These are phyloP conservation scores for Lycopodina hypogea DNA, from an alignment of 37 sponge, comb jelly and placozoan genomes.

Conservation along the genomic window DNA sequence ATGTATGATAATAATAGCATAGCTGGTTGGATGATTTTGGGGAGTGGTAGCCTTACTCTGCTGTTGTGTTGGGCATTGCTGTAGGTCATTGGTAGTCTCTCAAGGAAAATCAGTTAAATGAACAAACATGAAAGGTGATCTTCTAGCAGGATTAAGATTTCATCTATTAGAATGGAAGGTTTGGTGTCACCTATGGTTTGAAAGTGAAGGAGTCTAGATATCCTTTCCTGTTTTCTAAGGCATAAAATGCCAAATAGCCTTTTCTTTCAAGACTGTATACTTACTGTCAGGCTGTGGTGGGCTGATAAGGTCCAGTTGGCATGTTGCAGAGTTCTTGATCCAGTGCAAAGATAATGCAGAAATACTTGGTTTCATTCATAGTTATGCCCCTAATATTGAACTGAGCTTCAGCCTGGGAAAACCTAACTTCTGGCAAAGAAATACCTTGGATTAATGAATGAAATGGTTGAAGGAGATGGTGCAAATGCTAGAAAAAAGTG, in stretches of 20 bases:
- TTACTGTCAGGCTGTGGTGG: neutral
- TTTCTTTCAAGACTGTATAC: neutral
- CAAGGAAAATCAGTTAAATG: neutral
- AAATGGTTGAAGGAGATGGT: too few relatives aligned
- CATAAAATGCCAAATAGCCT: neutral
- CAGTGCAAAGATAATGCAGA: neutral
- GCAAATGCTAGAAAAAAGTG: too few relatives aligned
- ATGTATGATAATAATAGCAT: too few relatives aligned
- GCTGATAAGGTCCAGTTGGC: neutral
- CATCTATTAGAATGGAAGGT: neutral
- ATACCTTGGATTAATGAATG: too few relatives aligned
- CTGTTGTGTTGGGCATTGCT: too few relatives aligned
- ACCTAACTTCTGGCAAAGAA: neutral
- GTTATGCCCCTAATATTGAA: too few relatives aligned
- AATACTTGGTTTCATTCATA: too few relatives aligned
- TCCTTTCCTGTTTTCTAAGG: neutral
- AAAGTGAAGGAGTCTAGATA: neutral
- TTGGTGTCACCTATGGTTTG: neutral
- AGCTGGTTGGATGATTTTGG: neutral
- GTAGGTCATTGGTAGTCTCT: too few relatives aligned
- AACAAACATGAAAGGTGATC: constrained; percentile 1
- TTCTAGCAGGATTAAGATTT: neutral
- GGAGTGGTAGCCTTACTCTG: too few relatives aligned
- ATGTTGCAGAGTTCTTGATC: constrained; percentile 4
- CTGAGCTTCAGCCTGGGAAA: constrained; percentile 12